A percentile compares a stretch with the other conserved stretches of the same genome.
Evolutionary conservation across 1,140 invertebrate genomes (phyloP).

Genomic region (Chionoecetes opilio): DNA sequence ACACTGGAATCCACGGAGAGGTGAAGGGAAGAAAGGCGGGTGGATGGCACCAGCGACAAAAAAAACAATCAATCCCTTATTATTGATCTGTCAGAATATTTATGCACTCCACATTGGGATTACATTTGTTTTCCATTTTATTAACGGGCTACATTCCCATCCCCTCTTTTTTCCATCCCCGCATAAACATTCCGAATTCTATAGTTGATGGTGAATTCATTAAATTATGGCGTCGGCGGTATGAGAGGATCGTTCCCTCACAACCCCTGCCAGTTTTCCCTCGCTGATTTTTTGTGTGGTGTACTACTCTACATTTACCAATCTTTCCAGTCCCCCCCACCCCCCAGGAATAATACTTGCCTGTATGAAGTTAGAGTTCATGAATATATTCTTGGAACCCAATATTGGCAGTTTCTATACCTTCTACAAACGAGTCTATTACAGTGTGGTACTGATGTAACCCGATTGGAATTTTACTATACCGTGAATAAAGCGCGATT

Average conservation of each 20-base stretch:
- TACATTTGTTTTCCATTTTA: not conserved
- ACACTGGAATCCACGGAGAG: not conserved
- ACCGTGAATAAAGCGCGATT: too few species aligned
- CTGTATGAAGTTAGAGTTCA: constrained; percentile 55
- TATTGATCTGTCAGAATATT: constrained; percentile 45
- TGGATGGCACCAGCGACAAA: not conserved
- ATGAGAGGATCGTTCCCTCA: not conserved
- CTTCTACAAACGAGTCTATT: too few species aligned
- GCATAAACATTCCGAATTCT: constrained; percentile 7
- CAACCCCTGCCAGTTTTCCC: not conserved
- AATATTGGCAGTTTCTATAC: not conserved
- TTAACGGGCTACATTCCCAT: not conserved
- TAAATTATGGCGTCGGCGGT: not conserved
- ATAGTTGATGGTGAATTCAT: constrained; percentile 53
- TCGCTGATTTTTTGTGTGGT: constrained; percentile 47
- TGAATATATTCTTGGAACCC: constrained; percentile 62
- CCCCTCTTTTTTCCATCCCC: not conserved
- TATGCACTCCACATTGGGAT: constrained; percentile 34
- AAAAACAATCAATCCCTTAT: constrained; percentile 31
- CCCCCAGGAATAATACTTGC: constrained; percentile 38
- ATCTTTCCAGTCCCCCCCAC: too few species aligned
- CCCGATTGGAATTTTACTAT: too few species aligned
- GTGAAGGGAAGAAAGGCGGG: not conserved
- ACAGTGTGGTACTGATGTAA: too few species aligned
- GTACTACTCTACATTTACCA: not conserved